These are phyloP conservation scores for Sylvia borin DNA, from an alignment of 2,797 vertebrate species.

Conservation along the genomic window DNA sequence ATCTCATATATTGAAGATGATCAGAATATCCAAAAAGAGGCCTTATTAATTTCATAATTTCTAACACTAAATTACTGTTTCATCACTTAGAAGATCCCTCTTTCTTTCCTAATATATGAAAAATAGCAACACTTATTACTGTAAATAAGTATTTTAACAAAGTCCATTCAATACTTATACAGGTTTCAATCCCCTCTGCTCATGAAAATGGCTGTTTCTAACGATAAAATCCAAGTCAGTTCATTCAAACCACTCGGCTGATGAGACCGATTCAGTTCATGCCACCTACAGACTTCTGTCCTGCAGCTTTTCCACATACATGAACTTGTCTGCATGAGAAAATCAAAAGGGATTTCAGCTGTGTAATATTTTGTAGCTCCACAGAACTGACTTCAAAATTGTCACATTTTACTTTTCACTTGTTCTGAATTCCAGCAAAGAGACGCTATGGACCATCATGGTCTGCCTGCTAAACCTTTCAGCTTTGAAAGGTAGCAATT, in stretches of 20 bases:
- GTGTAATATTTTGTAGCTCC: not conserved
- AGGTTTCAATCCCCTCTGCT: not conserved
- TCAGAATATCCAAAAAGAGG: not conserved
- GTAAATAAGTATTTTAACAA: not conserved
- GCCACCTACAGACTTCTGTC: not conserved
- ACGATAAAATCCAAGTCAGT: not conserved
- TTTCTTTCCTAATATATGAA: not conserved
- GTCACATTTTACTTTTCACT: not conserved
- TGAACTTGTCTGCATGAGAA: not conserved
- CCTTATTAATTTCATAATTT: not conserved
- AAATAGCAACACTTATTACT: not conserved
- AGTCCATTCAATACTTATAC: not conserved
- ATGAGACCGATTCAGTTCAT: not conserved
- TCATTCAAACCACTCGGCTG: not conserved
- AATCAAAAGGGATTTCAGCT: not conserved
- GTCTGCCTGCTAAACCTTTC: not conserved
- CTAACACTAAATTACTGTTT: not conserved
- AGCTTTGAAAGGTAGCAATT: not conserved
- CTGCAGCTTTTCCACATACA: not conserved
- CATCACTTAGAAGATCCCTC: not conserved
- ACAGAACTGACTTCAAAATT: not conserved
- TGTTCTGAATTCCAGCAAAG: not conserved
- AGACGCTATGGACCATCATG: not conserved
- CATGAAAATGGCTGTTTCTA: not conserved
- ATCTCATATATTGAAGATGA: not conserved